Base-by-base conservation (phyloP, 2,797 vertebrate species). In the Bovichtus diacanthus region DNA sequence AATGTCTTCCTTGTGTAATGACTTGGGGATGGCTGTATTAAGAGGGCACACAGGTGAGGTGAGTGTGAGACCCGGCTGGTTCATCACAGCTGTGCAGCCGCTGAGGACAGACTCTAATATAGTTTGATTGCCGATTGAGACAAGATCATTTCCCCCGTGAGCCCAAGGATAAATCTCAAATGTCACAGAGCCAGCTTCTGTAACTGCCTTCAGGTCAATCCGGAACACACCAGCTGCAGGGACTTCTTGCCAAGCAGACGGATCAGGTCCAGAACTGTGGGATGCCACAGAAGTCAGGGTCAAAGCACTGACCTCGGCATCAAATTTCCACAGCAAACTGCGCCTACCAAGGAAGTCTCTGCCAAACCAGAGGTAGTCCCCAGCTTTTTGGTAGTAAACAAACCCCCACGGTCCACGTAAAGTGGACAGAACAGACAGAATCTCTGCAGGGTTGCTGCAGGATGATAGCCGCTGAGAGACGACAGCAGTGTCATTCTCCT, bases 301-400 rank as follows among this genome's bases (percentile, higher is more conserved):
- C 59, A 98, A 85, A 39, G 78, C 74, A 0, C 69, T 39, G 31
- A 76, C 49, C 27, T 43, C 82, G 0, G 74, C 74, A 36, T 86
- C 90, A 67, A 95, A 96, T 1, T 90, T 95, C 97, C 98, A 99
- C 69, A 99, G 94, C 86, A 99, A 94, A 86, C 98, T 99, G 54
- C 98, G 94, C 25, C 98, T 95, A 47, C 98, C 98, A 72, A 99
- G 97, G 88, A 95, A 97, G 88, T 99, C 98, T 77, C 97, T 94
- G 36, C 98, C 98, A 86, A 99, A 99, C 98, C 98, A 99, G 11
- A 99, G 93, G 75, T 81, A 93, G 46, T 96, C 94, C 27, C 63
- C 92, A 7, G 87, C 87, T 67, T 94, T 96, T 72, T 98, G 96
- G 68, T 98, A 97, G 90, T 97, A 99, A 85, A 97, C 92, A 47